Conservation (phyloP, 1,140 invertebrate species). For the Nasonia giraulti region DNA sequence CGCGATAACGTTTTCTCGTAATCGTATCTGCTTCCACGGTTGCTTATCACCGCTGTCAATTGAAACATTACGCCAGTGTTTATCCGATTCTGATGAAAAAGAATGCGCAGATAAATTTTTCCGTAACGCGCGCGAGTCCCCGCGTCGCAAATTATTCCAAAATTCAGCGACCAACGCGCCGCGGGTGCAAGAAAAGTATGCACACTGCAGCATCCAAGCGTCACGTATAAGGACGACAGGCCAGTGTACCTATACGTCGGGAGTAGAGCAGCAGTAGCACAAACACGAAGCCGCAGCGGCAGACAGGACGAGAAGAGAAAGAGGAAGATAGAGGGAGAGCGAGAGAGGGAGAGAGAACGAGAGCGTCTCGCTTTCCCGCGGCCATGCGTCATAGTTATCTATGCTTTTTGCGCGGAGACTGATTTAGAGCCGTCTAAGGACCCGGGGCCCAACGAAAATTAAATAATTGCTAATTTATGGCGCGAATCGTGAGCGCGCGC, state of each 20-base stretch:
- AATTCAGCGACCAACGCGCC: too few relatives aligned
- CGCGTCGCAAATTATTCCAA: too few relatives aligned
- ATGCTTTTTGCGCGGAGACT: conserved; percentile 75
- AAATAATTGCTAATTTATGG: conserved; percentile 76
- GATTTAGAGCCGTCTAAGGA: conserved; percentile 76
- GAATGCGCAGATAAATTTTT: too few relatives aligned
- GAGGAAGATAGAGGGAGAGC: not conserved
- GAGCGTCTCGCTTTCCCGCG: conserved; percentile 67
- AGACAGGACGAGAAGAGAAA: not conserved
- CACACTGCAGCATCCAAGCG: not conserved
- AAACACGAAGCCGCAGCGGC: conserved; percentile 22
- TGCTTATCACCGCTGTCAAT: too few relatives aligned
- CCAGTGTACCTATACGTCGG: not conserved
- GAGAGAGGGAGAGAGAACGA: conserved; percentile 39
- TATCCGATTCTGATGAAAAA: too few relatives aligned
- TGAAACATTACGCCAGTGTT: too few relatives aligned
- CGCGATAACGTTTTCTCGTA: too few relatives aligned
- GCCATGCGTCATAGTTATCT: conserved; percentile 76
- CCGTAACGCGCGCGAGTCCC: too few relatives aligned
- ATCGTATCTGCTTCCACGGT: too few relatives aligned
- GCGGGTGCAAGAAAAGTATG: not conserved
- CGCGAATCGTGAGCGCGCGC: conserved; percentile 62
- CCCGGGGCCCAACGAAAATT: conserved; percentile 74
- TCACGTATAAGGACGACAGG: not conserved
- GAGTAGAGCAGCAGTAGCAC: conserved; percentile 30